Evolutionary conservation across 1,140 invertebrate genomes (phyloP), one percentile per base, ranked within the genome.

Genomic region (Philopotamus ludificatus): DNA sequence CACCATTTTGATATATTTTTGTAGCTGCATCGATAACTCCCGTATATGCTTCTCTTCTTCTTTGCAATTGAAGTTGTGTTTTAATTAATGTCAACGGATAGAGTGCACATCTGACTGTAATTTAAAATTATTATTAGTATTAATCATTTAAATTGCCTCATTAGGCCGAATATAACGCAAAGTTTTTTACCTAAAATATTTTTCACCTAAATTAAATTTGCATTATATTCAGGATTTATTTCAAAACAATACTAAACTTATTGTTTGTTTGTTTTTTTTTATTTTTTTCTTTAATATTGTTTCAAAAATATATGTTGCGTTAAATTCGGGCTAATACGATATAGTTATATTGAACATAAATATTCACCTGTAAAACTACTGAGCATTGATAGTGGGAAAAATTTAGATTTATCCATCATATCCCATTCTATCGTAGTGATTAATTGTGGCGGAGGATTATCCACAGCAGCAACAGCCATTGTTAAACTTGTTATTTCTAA

Each of bases 61-160:
- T 85, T 75, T 94, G 92, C 51, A 95, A 85, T 83, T 99, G 96
- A 23, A 99, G 84, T 67, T 96, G 87, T 1, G 97, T 98, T 78
- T 98, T 98, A 39, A 99, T 93, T n/a, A 99, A 85, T 26, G 94
- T 97, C 65, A 99, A 82, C 0, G 97, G 97, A 79, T 98, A 99
- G 1, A 99, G 83, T 53, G 94, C 84, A 74, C 92, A 93, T 49
- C 97, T 84, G 39, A 98, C 89, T 71, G 87, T 8, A n/a, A n/a
- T n/a, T n/a, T n/a, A n/a, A n/a, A n/a, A n/a, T n/a, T n/a, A n/a
- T n/a, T n/a, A n/a, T n/a, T n/a, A n/a, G n/a, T n/a, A n/a, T n/a
- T n/a, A n/a, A n/a, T n/a, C n/a, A n/a, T n/a, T n/a, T n/a, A n/a
- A n/a, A n/a, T n/a, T n/a, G n/a, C n/a, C n/a, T n/a, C n/a, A n/a